phyloP scores from a whole-genome alignment of 1,140 invertebrate genomes.

The Aphelinus atriplicis region DNA sequence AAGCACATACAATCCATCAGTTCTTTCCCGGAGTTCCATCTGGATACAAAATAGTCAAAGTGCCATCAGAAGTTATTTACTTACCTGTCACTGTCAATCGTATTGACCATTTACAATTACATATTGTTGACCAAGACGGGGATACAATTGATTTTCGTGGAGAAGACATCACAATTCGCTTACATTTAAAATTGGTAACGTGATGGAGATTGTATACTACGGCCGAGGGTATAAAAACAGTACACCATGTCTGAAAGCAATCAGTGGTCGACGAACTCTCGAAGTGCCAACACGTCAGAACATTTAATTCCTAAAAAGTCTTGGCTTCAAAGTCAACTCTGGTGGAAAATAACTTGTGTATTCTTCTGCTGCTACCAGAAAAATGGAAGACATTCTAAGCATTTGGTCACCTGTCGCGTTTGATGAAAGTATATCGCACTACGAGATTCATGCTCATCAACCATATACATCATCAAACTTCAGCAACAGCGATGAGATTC shows the following conservation, averaged over 20 bases:
- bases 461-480: conserved; percentile 52
- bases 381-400: too few relatives aligned
- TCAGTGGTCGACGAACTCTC: neutral
- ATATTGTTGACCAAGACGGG: too few relatives aligned
- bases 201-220: neutral
- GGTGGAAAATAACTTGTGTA: too few relatives aligned
- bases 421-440: conserved; percentile 52
- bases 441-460: conserved; percentile 53
- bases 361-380: too few relatives aligned
- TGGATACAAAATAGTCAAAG: neutral
- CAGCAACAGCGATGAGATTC: conserved; percentile 55
- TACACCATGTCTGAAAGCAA: neutral
- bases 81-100: neutral
- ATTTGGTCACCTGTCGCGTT: conserved; percentile 3
- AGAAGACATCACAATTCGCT: neutral
- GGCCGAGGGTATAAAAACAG: too few relatives aligned
- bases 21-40: conserved; percentile 41
- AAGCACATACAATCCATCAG: conserved; percentile 50
- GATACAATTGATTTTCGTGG: too few relatives aligned
- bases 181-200: neutral
- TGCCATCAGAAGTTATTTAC: neutral
- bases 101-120: neutral
- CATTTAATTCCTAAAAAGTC: neutral
- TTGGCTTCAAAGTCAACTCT: neutral
- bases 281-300: neutral